Conservation (phyloP, 1,140 invertebrate species). For the honey bee (Apis mellifera) region DNA sequence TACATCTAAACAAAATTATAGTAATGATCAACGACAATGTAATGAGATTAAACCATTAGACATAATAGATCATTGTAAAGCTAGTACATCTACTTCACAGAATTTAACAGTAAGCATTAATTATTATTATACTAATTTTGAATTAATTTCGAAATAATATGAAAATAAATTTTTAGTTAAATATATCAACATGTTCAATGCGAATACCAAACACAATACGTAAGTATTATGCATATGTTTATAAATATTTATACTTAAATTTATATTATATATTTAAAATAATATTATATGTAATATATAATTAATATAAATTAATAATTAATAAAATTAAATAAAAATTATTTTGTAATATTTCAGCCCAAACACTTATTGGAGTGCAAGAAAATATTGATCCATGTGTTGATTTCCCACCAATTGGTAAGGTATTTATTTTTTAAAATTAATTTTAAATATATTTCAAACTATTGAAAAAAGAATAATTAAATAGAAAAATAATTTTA, state of each 20-base stretch:
- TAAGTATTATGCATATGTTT: constrained; percentile 18
- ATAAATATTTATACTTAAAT: no score
- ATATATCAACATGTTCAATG: constrained; percentile 26
- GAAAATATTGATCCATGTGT: not conserved
- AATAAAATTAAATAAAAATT: no score
- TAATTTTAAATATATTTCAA: not conserved
- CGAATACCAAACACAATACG: constrained; percentile 28
- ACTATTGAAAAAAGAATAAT: not conserved
- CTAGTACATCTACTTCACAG: not conserved
- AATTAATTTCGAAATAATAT: not conserved
- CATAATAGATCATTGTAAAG: constrained; percentile 53
- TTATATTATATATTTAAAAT: not conserved
- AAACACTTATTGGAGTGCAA: not conserved
- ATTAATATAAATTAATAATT: not conserved
- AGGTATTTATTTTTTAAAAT: not conserved
- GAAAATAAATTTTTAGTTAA: constrained; percentile 12
- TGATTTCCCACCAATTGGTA: constrained; percentile 20
- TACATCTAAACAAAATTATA: constrained; percentile 49
- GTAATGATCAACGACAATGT: constrained; percentile 55
- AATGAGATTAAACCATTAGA: constrained; percentile 10
- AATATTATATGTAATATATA: not conserved
- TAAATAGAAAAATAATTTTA: not conserved
- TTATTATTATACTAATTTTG: not conserved
- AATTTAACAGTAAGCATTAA: not conserved
- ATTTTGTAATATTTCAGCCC: not conserved